Base-by-base conservation (phyloP, 2,113 vertebrate species). In the Cichladusa arquata region DNA sequence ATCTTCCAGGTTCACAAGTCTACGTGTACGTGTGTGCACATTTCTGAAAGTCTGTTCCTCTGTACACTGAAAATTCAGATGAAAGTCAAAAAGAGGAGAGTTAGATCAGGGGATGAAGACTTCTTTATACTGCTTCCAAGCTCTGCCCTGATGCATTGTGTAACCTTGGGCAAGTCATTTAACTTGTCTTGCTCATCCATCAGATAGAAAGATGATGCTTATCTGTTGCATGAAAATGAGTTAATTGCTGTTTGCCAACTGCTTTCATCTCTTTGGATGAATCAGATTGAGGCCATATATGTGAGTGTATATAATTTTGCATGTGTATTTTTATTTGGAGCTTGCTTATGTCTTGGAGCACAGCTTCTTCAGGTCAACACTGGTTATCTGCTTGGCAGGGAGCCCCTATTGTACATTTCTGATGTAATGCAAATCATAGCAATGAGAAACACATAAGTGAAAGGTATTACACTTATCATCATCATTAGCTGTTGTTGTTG, bases 151-250 rank as follows among this genome's bases (percentile, higher is more conserved):
- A 86, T 88, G 94, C 90, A 96, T 94, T 97, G 95, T 97, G 93
- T 96, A 95, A 97, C 94, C 96, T 81, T 96, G 96, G 94, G 94
- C 96, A 97, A 94, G 90, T 96, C 95, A 95, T 95, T 96, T 96
- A 95, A 95, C 90, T 95, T 93, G 93, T 93, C 96, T 96, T 95
- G 88, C 95, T 90, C 93, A 92, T 93, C 92, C 95, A 96, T 94
- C 95, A 96, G 93, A 96, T 92, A 95, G 92, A 96, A 92, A 93
- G 86, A 92, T 66, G 95, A 96, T 97, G 92, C 90, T 96, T 96
- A 97, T 95, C 93, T 97, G 28, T 92, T 95, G 94, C 93, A 96
- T 83, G 88, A 95, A 96, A 96, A 97, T 88, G 79, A 95, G 90
- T 96, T 96, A 96, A 96, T 96, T 96, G 95, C 79, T 93, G 90